Conservation (phyloP, 2,888 invertebrate genomes). For the Pheosia tremula region DNA sequence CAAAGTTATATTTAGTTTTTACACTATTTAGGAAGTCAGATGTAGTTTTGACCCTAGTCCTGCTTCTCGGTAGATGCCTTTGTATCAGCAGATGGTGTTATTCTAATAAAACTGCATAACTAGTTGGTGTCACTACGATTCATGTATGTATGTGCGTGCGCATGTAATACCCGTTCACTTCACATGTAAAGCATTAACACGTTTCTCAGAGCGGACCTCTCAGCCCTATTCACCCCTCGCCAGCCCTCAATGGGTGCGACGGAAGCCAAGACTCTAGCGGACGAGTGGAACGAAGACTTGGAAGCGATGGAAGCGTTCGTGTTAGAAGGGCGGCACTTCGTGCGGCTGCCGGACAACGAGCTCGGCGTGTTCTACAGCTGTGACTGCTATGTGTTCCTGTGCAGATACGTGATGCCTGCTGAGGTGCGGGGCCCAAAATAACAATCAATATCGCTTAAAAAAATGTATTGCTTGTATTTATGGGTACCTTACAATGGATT, state of each 20-base stretch:
- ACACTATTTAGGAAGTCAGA: no score
- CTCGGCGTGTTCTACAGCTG: conserved; percentile 95
- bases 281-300: conserved; percentile 99
- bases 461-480: no score
- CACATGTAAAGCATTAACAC: background rate
- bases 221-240: conserved; percentile 97
- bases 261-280: conserved; percentile 94
- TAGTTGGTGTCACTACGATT: no score
- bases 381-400: conserved; percentile 99
- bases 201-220: conserved; percentile 91
- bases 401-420: conserved; percentile 95
- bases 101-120: no score
- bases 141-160: no score
- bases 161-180: background rate
- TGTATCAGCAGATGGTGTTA: no score
- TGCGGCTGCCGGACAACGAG: conserved; percentile 97
- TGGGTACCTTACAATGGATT: no score
- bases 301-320: conserved; percentile 99
- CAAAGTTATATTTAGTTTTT: no score
- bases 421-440: conserved; percentile 64
- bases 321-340: conserved; percentile 98
- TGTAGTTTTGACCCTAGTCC: no score
- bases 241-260: conserved; percentile 93
- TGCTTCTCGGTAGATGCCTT: no score
- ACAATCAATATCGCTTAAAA: no score